Percentiles rank a stretch among this genome's conserved stretches.
phyloP scores from a whole-genome alignment of 2,797 vertebrate genomes.

The Pseudocheirus occidentalis region DNA sequence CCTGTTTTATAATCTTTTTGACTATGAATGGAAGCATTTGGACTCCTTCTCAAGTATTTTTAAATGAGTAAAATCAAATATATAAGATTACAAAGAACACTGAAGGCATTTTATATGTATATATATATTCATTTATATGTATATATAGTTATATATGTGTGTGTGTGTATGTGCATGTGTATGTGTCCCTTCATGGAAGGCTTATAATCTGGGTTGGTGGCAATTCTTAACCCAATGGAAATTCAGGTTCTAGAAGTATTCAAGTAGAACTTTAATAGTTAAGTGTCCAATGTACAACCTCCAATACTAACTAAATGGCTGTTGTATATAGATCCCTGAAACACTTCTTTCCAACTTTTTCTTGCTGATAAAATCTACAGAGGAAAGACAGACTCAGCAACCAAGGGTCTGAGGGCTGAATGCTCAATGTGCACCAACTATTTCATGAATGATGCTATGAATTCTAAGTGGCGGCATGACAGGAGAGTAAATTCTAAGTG shows the following conservation, averaged over 20 bases:
- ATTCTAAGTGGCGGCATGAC: background rate
- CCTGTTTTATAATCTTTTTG: background rate
- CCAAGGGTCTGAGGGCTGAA: background rate
- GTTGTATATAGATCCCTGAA: background rate
- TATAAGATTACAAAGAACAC: background rate
- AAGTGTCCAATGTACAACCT: background rate
- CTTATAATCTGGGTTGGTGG: background rate
- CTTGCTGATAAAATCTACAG: background rate
- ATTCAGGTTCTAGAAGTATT: background rate
- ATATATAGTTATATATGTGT: no score
- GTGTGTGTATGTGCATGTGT: background rate
- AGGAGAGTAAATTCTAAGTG: background rate
- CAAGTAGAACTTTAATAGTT: background rate
- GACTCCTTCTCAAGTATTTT: background rate
- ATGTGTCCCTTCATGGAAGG: background rate
- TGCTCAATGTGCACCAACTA: background rate
- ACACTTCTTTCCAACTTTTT: background rate
- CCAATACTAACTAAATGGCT: background rate
- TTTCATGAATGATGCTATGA: background rate
- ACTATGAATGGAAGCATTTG: background rate
- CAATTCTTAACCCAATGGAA: background rate
- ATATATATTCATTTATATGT: no score
- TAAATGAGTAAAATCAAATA: background rate
- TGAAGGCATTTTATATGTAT: no score
- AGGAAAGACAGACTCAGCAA: background rate